phyloP scores from a whole-genome alignment of 2,797 vertebrate species.

The Eleutherodactylus coqui region DNA sequence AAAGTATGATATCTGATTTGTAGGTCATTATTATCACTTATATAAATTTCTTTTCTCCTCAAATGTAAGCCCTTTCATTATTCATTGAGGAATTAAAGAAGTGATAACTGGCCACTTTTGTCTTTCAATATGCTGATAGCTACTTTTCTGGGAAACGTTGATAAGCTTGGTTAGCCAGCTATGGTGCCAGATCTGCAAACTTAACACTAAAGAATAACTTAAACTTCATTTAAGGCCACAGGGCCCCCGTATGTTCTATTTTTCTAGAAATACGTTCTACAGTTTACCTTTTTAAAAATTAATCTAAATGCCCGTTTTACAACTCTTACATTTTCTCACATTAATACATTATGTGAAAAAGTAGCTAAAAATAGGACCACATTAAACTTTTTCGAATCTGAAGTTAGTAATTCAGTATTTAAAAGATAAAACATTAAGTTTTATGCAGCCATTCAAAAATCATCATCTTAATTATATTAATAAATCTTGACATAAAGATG shows the following conservation, averaged over 20 bases:
- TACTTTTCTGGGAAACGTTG: background rate
- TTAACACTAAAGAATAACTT: slow-evolving; percentile 33
- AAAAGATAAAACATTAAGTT: background rate
- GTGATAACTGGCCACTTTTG: slow-evolving; percentile 30
- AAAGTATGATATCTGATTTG: slow-evolving; percentile 59
- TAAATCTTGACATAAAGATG: background rate
- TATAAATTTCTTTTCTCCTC: slow-evolving; percentile 1
- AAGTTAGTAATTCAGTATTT: background rate
- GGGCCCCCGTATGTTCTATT: background rate
- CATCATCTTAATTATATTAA: background rate
- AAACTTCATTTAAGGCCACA: background rate
- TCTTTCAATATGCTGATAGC: background rate
- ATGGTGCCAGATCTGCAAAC: slow-evolving; percentile 34
- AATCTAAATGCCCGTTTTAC: slow-evolving; percentile 3
- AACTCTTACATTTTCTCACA: background rate
- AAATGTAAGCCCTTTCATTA: slow-evolving; percentile 59
- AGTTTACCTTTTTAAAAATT: too few relatives aligned
- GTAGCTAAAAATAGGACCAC: background rate
- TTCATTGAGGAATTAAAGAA: slow-evolving; percentile 58
- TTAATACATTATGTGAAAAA: background rate
- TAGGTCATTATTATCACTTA: slow-evolving; percentile 54
- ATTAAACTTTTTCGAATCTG: background rate
- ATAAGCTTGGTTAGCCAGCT: slow-evolving; percentile 57
- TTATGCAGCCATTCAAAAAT: background rate
- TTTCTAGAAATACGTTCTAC: background rate